These are phyloP conservation scores for Strigamia maritima DNA, from an alignment of 2,888 invertebrate species.

Conservation along the genomic window DNA sequence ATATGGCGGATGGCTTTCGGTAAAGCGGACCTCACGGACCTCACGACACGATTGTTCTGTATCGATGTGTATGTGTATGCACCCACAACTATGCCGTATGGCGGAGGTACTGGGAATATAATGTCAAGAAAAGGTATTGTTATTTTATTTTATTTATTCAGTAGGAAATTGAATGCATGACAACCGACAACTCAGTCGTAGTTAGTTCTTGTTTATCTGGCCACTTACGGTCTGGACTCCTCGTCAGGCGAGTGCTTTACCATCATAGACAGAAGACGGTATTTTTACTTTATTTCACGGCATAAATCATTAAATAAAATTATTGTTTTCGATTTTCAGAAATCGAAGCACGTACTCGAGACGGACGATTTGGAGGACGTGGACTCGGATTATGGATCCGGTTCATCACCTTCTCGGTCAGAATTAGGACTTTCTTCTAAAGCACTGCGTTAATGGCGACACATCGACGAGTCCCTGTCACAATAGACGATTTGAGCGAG, in stretches of 20 bases:
- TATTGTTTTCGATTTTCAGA: neutral
- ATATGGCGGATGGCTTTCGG: neutral
- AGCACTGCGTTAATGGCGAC: neutral
- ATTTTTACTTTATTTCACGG: slow-evolving; percentile 47
- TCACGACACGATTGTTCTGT: slow-evolving; percentile 70
- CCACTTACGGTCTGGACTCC: slow-evolving; percentile 82
- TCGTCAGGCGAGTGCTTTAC: slow-evolving; percentile 77
- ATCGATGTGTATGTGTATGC: slow-evolving; percentile 89
- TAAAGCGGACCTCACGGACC: neutral
- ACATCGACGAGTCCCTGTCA: neutral
- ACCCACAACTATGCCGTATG: slow-evolving; percentile 94
- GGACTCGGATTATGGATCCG: slow-evolving; percentile 41
- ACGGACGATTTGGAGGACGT: slow-evolving; percentile 37
- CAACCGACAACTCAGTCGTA: slow-evolving; percentile 73
- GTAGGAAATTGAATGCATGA: slow-evolving; percentile 87
- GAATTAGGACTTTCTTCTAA: slow-evolving; percentile 32
- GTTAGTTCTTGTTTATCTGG: slow-evolving; percentile 87
- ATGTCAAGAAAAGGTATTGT: no score
- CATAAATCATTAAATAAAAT: neutral
- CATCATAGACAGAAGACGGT: slow-evolving; percentile 69
- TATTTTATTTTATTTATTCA: no score
- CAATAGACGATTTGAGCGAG: neutral
- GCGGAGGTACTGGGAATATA: no score
- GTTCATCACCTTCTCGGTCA: slow-evolving; percentile 41
- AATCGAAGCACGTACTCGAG: slow-evolving; percentile 10